Conservation (phyloP, 2,113 vertebrate genomes). For the Progne subis region DNA sequence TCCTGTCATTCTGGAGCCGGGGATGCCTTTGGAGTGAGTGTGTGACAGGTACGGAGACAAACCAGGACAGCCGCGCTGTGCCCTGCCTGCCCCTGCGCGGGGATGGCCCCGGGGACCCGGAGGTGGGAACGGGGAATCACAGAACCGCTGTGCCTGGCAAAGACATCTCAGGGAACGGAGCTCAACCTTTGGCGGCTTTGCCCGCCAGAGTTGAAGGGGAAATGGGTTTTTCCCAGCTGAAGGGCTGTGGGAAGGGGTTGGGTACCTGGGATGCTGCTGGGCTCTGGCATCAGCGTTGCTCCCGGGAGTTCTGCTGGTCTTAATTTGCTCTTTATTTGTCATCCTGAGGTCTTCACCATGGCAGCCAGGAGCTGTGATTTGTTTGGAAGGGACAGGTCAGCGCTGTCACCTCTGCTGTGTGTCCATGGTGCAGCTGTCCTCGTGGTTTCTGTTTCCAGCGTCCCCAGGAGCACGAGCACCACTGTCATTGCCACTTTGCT, state of each 20-base stretch:
- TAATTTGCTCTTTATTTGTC: neutral
- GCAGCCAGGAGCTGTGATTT: neutral
- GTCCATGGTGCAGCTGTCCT: neutral
- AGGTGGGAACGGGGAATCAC: neutral
- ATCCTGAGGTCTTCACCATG: neutral
- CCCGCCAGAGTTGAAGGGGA: neutral
- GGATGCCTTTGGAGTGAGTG: neutral
- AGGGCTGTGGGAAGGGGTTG: neutral
- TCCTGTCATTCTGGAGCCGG: neutral
- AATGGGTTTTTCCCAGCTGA: neutral
- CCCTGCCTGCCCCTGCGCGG: rapidly evolving
- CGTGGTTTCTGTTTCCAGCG: rapidly evolving
- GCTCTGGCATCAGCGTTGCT: neutral
- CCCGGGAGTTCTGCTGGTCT: neutral
- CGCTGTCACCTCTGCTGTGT: neutral
- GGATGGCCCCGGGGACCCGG: rapidly evolving
- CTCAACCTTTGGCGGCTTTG: neutral
- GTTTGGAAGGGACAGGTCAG: neutral
- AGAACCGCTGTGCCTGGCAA: neutral
- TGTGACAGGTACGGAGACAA: neutral
- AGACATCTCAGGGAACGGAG: neutral
- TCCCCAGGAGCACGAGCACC: rapidly evolving
- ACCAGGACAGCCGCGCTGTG: neutral
- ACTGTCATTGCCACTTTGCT: rapidly evolving
- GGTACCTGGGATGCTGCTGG: neutral